Evolutionary conservation across 2,797 vertebrate species (phyloP).

Genomic region (Sebastiscus tertius): DNA sequence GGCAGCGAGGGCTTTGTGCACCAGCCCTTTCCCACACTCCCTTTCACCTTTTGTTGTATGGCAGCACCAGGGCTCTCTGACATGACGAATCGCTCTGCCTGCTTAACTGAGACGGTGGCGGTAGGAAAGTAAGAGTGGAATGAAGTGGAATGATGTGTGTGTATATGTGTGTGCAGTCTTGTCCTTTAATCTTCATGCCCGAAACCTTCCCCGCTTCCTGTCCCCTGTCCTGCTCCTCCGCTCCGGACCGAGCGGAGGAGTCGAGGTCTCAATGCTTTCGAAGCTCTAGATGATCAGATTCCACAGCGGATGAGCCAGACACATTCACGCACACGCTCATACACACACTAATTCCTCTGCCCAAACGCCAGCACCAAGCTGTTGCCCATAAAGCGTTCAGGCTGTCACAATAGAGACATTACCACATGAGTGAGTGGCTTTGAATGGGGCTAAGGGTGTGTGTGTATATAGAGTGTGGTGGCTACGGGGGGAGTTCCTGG

Average conservation of each 20-base stretch:
- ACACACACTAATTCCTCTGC: slow-evolving; percentile 66
- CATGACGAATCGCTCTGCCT: slow-evolving; percentile 81
- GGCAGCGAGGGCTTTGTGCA: slow-evolving; percentile 78
- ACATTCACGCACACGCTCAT: slow-evolving; percentile 30
- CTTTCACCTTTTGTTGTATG: slow-evolving; percentile 81
- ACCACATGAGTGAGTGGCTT: slow-evolving; percentile 84
- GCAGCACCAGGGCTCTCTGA: slow-evolving; percentile 71
- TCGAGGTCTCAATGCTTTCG: slow-evolving; percentile 39
- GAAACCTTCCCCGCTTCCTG: not conserved
- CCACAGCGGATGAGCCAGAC: slow-evolving; percentile 51
- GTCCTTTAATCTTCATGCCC: slow-evolving; percentile 22
- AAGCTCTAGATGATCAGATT: slow-evolving; percentile 50
- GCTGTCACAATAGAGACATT: slow-evolving; percentile 84
- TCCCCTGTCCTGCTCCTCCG: slow-evolving; percentile 9
- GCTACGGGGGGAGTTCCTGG: slow-evolving; percentile 63
- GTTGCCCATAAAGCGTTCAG: slow-evolving; percentile 80
- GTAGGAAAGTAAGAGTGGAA: slow-evolving; percentile 43
- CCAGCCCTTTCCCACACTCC: slow-evolving; percentile 83
- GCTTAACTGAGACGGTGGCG: slow-evolving; percentile 53
- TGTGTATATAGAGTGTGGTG: slow-evolving; percentile 72
- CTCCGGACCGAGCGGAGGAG: slow-evolving; percentile 23
- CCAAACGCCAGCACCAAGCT: slow-evolving; percentile 82
- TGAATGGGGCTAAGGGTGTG: slow-evolving; percentile 74
- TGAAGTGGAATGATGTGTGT: slow-evolving; percentile 22
- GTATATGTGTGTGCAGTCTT: not conserved